Conservation (phyloP, 2,113 vertebrate genomes). For the Tonatia bakeri region DNA sequence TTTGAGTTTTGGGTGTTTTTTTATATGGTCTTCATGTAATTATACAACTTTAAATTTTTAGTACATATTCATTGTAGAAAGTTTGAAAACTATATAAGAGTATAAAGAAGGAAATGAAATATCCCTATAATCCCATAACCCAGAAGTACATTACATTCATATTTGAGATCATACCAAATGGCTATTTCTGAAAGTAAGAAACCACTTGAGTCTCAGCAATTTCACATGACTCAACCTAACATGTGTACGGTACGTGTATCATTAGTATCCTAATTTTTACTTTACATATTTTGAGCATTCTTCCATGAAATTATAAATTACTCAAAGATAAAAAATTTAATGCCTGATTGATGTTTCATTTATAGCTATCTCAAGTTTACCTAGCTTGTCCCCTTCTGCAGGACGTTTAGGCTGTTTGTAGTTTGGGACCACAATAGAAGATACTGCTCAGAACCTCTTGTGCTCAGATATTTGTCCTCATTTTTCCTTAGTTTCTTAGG, state of each 20-base stretch:
- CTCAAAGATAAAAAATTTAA: background rate
- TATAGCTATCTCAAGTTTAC: background rate
- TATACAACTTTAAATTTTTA: slow-evolving; percentile 17
- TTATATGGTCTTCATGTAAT: background rate
- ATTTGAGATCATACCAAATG: background rate
- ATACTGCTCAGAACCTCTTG: background rate
- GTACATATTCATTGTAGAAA: background rate
- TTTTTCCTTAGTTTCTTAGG: background rate
- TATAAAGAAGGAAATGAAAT: background rate
- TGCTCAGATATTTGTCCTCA: background rate
- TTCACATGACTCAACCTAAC: background rate
- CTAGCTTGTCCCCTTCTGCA: background rate
- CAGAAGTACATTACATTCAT: background rate
- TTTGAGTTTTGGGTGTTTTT: background rate
- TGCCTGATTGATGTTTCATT: background rate
- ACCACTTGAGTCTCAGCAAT: background rate
- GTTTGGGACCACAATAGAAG: background rate
- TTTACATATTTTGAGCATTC: background rate
- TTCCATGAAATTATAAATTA: slow-evolving; percentile 38
- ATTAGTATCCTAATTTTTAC: background rate
- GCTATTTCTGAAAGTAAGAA: background rate
- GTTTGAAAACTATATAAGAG: background rate
- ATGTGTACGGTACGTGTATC: background rate
- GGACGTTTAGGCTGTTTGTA: background rate
- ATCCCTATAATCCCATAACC: background rate